Base-by-base conservation (phyloP, 92 coral and sea anemone species). In the Pocillopora grandis region DNA sequence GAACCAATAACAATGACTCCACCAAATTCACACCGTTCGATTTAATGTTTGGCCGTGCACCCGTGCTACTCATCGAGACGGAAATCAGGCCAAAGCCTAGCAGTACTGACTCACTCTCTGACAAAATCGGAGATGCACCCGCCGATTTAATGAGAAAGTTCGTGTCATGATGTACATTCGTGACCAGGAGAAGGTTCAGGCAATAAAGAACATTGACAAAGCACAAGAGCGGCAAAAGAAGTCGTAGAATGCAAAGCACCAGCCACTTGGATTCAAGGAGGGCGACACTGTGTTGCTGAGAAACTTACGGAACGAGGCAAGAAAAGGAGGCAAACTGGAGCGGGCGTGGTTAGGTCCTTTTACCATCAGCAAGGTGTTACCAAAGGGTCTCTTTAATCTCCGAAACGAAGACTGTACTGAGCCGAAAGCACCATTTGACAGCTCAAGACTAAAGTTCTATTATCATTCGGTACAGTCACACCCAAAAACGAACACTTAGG, bases 321-420 rank as follows among this genome's bases (percentile, higher is more conserved):
- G 91, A 88, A 90, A 87, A 75, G 89, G 91, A 62, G 89, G 94
- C 64, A 80, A 81, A 79, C 90, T 84, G 86, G 89, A 90, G 75
- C 85, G 73, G 37, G 80, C 75, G 42, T 86, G 88, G 90, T 36
- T 89, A 37, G 93, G 90, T 52, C 91, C 88, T 18, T 88, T 80
- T 33, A 80, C 75, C 76, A 85, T 89, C 71, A 72, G 88, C 31
- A 77, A 69, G 71, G 85, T 84, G 37, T 57, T 88, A 23, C 85
- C 88, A 69, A 84, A 84, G 74, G 86, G 91, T 70, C 82, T 86
- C 60, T 79, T 78, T 75, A 88, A 52, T 65, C 91, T 88, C 49
- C 80, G 87, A 79, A 88, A 84, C 69, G 65, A 88, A 48, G 81
- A 84, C 49, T 88, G 91, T 55, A 73, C 82, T 36, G 85, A 84